Evolutionary conservation across 1,140 invertebrate species (phyloP), one percentile per base, ranked within the genome.

Genomic region (Eupeodes corollae): DNA sequence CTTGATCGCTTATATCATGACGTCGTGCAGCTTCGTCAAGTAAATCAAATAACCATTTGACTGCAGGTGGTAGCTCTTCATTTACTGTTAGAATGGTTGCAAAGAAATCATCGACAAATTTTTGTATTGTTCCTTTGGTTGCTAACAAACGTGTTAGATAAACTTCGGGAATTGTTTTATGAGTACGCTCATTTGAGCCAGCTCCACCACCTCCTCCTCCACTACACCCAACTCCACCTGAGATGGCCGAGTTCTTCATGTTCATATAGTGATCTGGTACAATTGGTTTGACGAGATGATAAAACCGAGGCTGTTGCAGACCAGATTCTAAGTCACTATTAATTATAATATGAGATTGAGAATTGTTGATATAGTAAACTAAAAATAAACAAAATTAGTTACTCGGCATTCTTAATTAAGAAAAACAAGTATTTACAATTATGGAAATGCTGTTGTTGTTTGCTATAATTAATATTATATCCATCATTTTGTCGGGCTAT

Each of bases 31-130:
- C 88, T 50, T 93, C 88, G 68, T 97, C 93, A 44, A 96, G 75
- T 16, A 95, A 75, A 74, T 97, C 93, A 67, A 95, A 95, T 8
- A 97, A 68, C 90, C 91, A 96, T 68, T 97, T 97, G 1, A 97
- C 82, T 35, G 91, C 87, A 14, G 89, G 87, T 1, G 91, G 91
- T 33, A 94, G 65, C n/a, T 83, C 79, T 55, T 92, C 88, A 64
- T 91, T 91, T 6, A 88, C 88, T 9, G 86, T 89, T 34, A 94
- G 69, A 58, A 94, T 88, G 5, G 88, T 92, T 43, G 80, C 79
- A 58, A 94, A 86, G 67, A 97, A 95, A 68, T 95, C 91, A 61
- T 95, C 91, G 11, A 97, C 89, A 71, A 94, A 97, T 66, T 96
- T 94, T 66, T 96, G 91, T 42, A 97, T 84, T 8, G 91, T 96